Conservation (phyloP, 2,797 vertebrate species). For the Phoebastria nigripes region DNA sequence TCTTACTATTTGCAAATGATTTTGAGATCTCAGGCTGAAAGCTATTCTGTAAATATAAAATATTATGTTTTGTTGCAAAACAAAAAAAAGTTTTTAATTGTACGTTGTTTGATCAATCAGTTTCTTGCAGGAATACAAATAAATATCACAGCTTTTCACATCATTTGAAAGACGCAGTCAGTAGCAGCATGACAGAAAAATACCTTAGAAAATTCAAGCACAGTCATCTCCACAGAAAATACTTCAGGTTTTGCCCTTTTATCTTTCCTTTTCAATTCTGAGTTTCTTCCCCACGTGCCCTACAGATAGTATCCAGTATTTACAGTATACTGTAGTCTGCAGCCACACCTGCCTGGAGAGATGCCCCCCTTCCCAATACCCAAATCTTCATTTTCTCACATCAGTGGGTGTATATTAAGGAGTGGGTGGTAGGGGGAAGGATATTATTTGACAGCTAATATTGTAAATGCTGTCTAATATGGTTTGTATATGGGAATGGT, state of each 20-base stretch:
- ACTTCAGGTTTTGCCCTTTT: slow-evolving; percentile 2
- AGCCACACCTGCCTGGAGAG: background rate
- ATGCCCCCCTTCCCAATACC: background rate
- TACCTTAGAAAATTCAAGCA: background rate
- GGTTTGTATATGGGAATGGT: slow-evolving; percentile 37
- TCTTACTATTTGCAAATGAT: background rate
- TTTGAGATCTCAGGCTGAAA: background rate
- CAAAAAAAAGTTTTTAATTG: background rate
- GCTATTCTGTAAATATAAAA: background rate
- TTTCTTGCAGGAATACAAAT: slow-evolving; percentile 1
- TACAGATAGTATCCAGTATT: background rate
- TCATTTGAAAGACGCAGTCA: slow-evolving; percentile 2
- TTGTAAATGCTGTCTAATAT: slow-evolving; percentile 39
- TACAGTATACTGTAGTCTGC: background rate
- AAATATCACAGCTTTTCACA: slow-evolving; percentile 18
- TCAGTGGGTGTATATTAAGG: slow-evolving; percentile 19
- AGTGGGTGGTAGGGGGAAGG: background rate
- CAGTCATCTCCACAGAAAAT: background rate
- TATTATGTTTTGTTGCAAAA: background rate
- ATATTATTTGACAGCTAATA: slow-evolving; percentile 53
- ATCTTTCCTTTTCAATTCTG: background rate
- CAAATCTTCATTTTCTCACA: background rate
- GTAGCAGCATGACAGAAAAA: background rate
- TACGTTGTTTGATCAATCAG: background rate
- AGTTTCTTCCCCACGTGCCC: background rate